phyloP scores from a whole-genome alignment of 1,140 invertebrate genomes.

The Oryzaephilus surinamensis region DNA sequence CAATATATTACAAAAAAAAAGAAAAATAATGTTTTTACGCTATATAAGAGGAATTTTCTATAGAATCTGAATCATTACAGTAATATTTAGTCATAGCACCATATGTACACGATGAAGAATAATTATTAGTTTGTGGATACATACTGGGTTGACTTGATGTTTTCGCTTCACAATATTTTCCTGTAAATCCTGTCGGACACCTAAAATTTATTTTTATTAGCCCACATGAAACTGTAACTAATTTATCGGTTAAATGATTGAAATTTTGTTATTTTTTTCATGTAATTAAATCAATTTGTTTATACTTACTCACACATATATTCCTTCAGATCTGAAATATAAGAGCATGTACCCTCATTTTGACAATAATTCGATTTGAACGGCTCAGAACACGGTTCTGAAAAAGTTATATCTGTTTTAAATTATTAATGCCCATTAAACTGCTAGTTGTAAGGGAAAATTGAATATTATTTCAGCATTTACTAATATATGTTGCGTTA shows the following conservation, averaged over 20 bases:
- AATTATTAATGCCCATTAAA: no score
- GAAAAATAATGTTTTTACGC: no score
- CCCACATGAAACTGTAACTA: background rate
- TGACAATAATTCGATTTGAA: conserved; percentile 14
- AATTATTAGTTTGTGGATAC: conserved; percentile 26
- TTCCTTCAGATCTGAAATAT: conserved; percentile 11
- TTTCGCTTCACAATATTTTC: conserved; percentile 73
- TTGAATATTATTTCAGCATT: no score
- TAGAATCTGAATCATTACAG: no score
- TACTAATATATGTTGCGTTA: no score
- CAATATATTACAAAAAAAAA: no score
- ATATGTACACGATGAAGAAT: no score
- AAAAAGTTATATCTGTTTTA: no score
- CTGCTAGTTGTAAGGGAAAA: no score
- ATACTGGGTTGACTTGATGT: conserved; percentile 36
- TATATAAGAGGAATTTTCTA: conserved; percentile 9
- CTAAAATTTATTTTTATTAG: conserved; percentile 40
- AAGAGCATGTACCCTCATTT: conserved; percentile 21
- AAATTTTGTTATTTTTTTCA: conserved; percentile 2
- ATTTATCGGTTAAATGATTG: background rate
- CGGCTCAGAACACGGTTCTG: conserved; percentile 12
- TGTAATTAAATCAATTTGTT: background rate
- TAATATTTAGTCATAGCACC: no score
- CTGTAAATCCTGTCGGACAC: conserved; percentile 72
- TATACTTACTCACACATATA: conserved; percentile 24